These are phyloP conservation scores for Cyclophora punctaria DNA, from an alignment of 2,888 invertebrate genomes.

Conservation along the genomic window DNA sequence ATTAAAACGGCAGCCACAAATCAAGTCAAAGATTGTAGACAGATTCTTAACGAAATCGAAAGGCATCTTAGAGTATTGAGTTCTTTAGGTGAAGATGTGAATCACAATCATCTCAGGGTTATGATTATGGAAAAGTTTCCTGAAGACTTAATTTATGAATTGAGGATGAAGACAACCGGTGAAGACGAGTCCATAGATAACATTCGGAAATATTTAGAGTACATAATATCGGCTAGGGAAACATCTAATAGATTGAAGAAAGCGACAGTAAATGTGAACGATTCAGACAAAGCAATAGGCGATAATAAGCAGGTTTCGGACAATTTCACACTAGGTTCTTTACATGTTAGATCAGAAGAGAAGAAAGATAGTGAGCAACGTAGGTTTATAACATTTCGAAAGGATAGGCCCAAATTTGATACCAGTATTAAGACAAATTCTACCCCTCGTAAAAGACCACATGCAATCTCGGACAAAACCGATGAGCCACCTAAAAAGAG, in stretches of 20 bases:
- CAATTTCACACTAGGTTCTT: not conserved
- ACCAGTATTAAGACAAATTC: not conserved
- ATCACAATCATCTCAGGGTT: conserved; percentile 14
- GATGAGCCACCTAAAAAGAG: not conserved
- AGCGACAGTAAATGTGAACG: not conserved
- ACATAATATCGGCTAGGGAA: conserved; percentile 1
- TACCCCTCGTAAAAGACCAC: not conserved
- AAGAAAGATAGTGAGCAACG: not conserved
- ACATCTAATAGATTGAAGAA: not conserved
- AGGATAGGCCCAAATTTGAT: not conserved
- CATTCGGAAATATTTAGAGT: conserved; percentile 1
- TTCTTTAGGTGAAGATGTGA: conserved; percentile 20
- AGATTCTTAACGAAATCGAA: conserved; percentile 15
- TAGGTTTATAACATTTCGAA: not conserved
- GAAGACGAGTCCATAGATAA: not conserved
- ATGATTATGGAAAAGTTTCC: conserved; percentile 7
- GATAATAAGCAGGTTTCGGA: not conserved
- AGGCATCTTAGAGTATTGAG: conserved; percentile 18
- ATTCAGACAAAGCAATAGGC: not conserved
- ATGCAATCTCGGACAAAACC: not conserved
- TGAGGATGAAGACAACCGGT: not conserved
- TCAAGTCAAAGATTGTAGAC: conserved; percentile 5
- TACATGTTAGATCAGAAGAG: not conserved
- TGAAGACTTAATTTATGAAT: conserved; percentile 1
- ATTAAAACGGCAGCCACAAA: conserved; percentile 6